Evolutionary conservation across 2,113 vertebrate species (phyloP), one percentile per base, ranked within the genome.

Genomic region (Catharus minimus): DNA sequence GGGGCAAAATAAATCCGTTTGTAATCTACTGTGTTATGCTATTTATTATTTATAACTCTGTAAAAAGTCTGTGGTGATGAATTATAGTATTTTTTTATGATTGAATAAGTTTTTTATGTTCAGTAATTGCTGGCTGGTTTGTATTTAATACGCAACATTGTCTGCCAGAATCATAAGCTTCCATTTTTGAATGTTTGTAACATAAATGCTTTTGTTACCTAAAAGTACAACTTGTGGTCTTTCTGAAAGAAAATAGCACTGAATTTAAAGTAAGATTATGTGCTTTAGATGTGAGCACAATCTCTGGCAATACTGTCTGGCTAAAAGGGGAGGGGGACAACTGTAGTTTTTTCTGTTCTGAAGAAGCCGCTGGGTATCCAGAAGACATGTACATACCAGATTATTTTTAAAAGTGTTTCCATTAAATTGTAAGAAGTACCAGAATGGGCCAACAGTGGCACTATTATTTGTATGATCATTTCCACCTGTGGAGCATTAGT

Each of bases 81-180:
- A 95, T 97, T 96, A 96, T 90, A 97, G 95, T 97, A 97, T 97
- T 97, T 97, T 97, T 97, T 97, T 97, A 97, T 97, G 96, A 97
- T 95, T 96, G 93, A 97, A 86, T 89, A 94, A 89, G 95, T 92
- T 96, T 96, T 96, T 93, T 96, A 88, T 96, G 95, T 97, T 97
- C 79, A 38, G 90, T 94, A 84, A 88, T 95, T 92, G 89, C 90
- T 97, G 88, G 92, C 91, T 93, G 94, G 92, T 97, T 95, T 95
- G 92, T 97, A 95, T 97, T 97, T 96, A 96, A 96, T 95, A 95
- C 57, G 69, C 95, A 86, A 81, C 80, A 6, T 95, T 96, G 84
- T 96, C 94, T 93, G 93, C 92, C 96, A 96, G 95, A 94, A 95
- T 95, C 89, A 61, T 94, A 96, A 84, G 87, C 95, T 94, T 97